Evolutionary conservation across 2,888 invertebrate genomes (phyloP).

Genomic region (Phragmatobia fuliginosa): DNA sequence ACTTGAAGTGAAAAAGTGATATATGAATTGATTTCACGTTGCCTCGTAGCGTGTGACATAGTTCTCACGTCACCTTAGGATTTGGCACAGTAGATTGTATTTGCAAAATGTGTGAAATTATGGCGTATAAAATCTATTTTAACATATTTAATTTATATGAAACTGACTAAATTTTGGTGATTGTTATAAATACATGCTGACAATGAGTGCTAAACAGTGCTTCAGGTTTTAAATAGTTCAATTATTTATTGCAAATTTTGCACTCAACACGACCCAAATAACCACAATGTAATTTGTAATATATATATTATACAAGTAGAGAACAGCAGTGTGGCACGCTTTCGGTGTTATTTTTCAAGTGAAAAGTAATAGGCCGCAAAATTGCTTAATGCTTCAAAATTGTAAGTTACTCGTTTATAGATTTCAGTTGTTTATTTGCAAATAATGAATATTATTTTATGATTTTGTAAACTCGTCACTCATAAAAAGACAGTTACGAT

Average conservation of each 20-base stretch:
- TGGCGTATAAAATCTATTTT: slow-evolving; percentile 19
- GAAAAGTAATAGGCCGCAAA: slow-evolving; percentile 57
- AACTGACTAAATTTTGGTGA: slow-evolving; percentile 47
- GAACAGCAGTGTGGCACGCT: slow-evolving; percentile 77
- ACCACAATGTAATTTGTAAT: slow-evolving; percentile 83
- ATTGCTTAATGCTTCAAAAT: slow-evolving; percentile 74
- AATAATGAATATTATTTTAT: not conserved
- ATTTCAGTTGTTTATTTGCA: slow-evolving; percentile 33
- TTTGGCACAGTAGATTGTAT: slow-evolving; percentile 20
- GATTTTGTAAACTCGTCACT: too few species aligned
- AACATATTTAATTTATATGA: slow-evolving; percentile 15
- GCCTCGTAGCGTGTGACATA: slow-evolving; percentile 29
- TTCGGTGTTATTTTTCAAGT: slow-evolving; percentile 64
- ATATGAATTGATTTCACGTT: slow-evolving; percentile 18
- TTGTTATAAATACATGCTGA: slow-evolving; percentile 50
- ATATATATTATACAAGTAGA: slow-evolving; percentile 66
- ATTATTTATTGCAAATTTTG: slow-evolving; percentile 75
- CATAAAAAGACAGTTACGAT: not conserved
- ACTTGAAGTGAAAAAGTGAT: slow-evolving; percentile 17
- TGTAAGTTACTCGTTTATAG: slow-evolving; percentile 63
- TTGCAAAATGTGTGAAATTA: slow-evolving; percentile 25
- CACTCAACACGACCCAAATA: slow-evolving; percentile 79
- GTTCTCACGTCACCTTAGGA: slow-evolving; percentile 28
- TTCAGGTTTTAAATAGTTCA: slow-evolving; percentile 79
- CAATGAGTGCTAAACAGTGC: slow-evolving; percentile 69